phyloP scores from a whole-genome alignment of 2,113 vertebrate genomes.

The Toxostoma redivivum region DNA sequence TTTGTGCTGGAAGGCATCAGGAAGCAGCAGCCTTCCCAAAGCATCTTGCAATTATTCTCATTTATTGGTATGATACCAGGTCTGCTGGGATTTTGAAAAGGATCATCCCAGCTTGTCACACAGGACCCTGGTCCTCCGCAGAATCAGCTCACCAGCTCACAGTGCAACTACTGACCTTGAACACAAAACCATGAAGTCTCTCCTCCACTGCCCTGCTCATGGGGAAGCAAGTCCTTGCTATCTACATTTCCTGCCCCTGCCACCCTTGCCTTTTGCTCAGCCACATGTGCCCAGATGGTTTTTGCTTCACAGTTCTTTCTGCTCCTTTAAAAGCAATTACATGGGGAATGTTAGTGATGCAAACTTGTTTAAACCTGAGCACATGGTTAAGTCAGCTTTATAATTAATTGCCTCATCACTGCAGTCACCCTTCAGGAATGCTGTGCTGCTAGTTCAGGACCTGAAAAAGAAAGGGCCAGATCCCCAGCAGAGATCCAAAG shows the following conservation, averaged over 20 bases:
- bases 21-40: background rate
- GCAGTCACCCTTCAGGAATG: constrained; percentile 57
- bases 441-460: background rate
- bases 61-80: background rate
- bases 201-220: background rate
- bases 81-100: background rate
- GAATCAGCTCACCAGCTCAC: background rate
- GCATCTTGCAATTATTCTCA: background rate
- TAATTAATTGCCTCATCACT: constrained; percentile 64
- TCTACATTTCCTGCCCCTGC: background rate
- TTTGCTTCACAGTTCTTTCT: background rate
- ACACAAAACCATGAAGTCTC: rapidly evolving
- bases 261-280: background rate
- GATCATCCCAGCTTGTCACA: background rate
- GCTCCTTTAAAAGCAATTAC: constrained; percentile 33
- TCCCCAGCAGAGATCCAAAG: background rate
- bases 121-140: rapidly evolving
- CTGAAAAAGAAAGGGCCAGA: background rate
- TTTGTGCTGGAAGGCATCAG: background rate
- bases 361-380: constrained; percentile 65
- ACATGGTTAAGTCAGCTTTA: constrained; percentile 30
- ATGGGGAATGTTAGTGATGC: constrained; percentile 35
- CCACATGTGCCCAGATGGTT: background rate
- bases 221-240: background rate
- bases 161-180: background rate